Conservation (phyloP, 1,140 invertebrate genomes). For the Neotoxoptera formosana region DNA sequence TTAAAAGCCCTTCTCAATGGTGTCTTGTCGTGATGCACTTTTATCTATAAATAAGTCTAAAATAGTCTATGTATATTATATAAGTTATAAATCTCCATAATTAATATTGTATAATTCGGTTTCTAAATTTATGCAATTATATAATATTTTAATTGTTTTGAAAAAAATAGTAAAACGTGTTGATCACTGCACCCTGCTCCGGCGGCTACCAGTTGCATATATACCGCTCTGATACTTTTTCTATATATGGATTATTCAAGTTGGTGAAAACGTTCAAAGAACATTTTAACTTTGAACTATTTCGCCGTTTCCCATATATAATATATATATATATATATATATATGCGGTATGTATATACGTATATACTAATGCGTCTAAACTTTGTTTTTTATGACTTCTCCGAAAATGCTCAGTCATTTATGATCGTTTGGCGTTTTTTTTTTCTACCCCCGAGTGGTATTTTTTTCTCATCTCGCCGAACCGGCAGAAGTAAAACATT, state of each 20-base stretch:
- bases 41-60: neutral
- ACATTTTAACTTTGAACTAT: neutral
- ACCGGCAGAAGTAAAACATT: neutral
- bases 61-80: neutral
- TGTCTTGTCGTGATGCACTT: neutral
- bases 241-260: neutral
- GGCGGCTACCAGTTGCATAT: neutral
- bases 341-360: too few relatives aligned
- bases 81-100: neutral
- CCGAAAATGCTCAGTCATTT: neutral
- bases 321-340: too few relatives aligned
- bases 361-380: neutral
- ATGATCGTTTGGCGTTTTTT: neutral
- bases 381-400: slow-evolving; percentile 6
- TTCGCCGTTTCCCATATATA: neutral
- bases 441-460: neutral
- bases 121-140: neutral
- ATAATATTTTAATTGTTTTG: neutral
- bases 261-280: neutral
- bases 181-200: neutral
- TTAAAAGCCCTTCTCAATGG: too few relatives aligned
- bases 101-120: too few relatives aligned
- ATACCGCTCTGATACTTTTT: neutral
- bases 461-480: neutral
- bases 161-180: neutral